phyloP scores from a whole-genome alignment of 2,113 vertebrate genomes.

The Lophotis ruficrista region DNA sequence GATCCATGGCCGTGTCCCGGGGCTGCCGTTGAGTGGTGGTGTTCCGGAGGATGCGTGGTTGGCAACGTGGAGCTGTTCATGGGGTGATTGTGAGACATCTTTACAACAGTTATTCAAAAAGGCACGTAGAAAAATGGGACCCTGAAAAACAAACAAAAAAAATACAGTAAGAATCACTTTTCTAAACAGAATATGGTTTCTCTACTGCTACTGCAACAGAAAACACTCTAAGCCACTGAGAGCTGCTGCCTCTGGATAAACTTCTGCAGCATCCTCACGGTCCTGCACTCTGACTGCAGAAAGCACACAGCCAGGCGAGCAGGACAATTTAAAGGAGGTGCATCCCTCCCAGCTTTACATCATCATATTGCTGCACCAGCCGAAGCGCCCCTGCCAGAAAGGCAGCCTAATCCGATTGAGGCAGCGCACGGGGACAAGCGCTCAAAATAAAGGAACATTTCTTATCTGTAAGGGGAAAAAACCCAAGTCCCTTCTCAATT shows the following conservation, averaged over 20 bases:
- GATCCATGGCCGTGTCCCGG: conserved; percentile 29
- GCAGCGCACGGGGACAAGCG: background rate
- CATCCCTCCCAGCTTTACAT: background rate
- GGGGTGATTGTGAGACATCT: conserved; percentile 48
- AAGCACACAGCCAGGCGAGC: background rate
- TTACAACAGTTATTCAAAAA: background rate
- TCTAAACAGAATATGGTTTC: background rate
- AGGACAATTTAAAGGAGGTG: background rate
- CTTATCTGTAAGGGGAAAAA: background rate
- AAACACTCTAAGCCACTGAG: background rate
- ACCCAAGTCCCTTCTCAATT: background rate
- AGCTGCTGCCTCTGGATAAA: background rate
- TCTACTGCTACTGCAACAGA: background rate
- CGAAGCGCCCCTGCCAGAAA: background rate
- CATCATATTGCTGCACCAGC: background rate
- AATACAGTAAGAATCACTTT: background rate
- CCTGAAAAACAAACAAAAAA: conserved; percentile 1
- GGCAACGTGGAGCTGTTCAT: conserved; percentile 20
- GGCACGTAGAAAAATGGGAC: background rate
- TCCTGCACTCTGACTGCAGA: background rate
- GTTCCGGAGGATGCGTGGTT: conserved; percentile 29
- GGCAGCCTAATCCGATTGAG: background rate
- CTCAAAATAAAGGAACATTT: background rate
- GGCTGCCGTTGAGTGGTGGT: conserved; percentile 59
- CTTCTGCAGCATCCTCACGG: background rate